Conservation (phyloP, 2,113 vertebrate species). For the Tricholaema leucomelas region DNA sequence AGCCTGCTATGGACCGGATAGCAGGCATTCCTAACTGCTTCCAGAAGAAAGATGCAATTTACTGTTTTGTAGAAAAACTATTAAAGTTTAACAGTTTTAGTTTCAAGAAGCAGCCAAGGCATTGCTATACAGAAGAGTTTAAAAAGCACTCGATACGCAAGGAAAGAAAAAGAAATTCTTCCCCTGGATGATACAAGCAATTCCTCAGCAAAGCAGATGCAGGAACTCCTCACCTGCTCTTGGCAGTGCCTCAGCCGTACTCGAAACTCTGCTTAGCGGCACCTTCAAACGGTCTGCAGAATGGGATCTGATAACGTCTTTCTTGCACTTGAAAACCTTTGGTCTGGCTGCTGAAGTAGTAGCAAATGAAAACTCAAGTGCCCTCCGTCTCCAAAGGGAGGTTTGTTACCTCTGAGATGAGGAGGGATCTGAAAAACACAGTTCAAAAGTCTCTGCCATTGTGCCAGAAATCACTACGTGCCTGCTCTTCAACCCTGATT, state of each 20-base stretch:
- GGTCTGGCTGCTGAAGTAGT: not conserved
- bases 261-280: not conserved
- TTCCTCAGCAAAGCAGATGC: not conserved
- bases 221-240: not conserved
- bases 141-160: not conserved
- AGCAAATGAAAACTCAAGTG: conserved; percentile 20
- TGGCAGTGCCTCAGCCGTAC: not conserved
- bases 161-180: not conserved
- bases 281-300: not conserved
- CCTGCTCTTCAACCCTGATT: not conserved
- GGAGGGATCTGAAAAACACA: not conserved
- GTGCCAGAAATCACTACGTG: not conserved
- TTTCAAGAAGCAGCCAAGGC: not conserved
- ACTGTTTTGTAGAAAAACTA: not conserved
- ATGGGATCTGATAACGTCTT: not conserved
- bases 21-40: conserved; percentile 33
- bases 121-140: not conserved
- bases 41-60: conserved; percentile 19
- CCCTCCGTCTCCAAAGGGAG: not conserved
- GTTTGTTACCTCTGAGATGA: not conserved
- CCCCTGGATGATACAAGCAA: not conserved
- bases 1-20: not conserved
- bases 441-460: not conserved
- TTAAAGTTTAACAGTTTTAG: not conserved
- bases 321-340: not conserved